Evolutionary conservation across 2,113 vertebrate genomes (phyloP).

Genomic region (Isurus oxyrinchus): DNA sequence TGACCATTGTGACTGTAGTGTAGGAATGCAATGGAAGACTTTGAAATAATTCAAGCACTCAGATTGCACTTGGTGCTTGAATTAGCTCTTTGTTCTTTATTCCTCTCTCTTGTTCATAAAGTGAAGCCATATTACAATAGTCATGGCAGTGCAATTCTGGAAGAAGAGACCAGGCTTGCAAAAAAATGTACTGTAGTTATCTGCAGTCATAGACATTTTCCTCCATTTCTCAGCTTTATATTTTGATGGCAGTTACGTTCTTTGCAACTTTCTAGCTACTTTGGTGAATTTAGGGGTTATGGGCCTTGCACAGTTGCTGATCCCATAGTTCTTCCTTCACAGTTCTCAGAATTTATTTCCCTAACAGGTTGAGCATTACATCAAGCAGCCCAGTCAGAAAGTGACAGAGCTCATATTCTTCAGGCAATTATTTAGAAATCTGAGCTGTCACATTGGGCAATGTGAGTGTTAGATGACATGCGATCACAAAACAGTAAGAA

Average conservation of each 20-base stretch:
- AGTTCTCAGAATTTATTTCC: not conserved
- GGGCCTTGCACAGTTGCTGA: not conserved
- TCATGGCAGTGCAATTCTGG: not conserved
- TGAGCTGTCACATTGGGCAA: not conserved
- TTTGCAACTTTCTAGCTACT: not conserved
- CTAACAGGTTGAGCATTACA: not conserved
- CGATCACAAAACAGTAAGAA: not conserved
- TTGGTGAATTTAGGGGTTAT: not conserved
- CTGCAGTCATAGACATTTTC: not conserved
- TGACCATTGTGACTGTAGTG: not conserved
- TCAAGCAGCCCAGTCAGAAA: not conserved
- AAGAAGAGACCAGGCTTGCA: not conserved
- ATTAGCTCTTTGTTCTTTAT: not conserved
- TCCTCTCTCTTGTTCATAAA: not conserved
- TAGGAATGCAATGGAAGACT: not conserved
- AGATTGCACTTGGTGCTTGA: not conserved
- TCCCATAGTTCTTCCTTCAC: not conserved
- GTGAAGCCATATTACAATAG: not conserved
- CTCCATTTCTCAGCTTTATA: not conserved
- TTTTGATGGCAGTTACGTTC: not conserved
- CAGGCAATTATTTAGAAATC: not conserved
- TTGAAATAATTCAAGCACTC: not conserved
- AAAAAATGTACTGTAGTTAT: not conserved
- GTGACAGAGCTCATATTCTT: not conserved
- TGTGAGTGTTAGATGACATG: not conserved